Evolutionary conservation across 1,140 invertebrate genomes (phyloP), one percentile per base, ranked within the genome.

Genomic region (Polyergus mexicanus): DNA sequence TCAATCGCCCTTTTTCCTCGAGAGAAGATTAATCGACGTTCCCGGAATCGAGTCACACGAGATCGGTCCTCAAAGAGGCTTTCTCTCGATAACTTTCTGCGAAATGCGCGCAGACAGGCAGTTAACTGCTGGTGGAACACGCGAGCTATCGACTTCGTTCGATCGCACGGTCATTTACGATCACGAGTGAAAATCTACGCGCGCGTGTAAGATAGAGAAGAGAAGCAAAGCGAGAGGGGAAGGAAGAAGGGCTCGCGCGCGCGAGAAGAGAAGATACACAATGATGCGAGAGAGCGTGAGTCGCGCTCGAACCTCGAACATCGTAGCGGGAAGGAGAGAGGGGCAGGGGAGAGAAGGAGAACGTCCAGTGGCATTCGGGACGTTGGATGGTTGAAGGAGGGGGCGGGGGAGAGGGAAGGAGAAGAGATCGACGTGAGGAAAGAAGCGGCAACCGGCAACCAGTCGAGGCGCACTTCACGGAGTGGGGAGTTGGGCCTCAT

Each of bases 401-500:
- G 19, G 8, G 6, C 1, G 28, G 85, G 88, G 63, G 58, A 16
- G 47, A 1, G 19, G 47, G 5, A 19, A 3, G 22, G 19, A 35
- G 28, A 80, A 80, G 69, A 63, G 68, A 19, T 71, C 80, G 74
- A 86, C 69, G 87, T 54, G 85, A 84, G 80, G 54, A 84, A 76
- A 85, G 85, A 84, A 91, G 88, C 78, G 87, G 28, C 74, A 69
- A 90, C 86, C 78, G 87, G 28, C 74, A 69, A 90, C 86, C 81
- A 87, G 89, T 87, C 32, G 88, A 68, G 51, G 75, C 38, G 38
- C 74, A 22, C 10, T 11, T n/a, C 38, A 13, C 41, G 62, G 44
- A 74, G 87, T 84, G 76, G 81, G 85, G 74, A 86, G 85, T 90
- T 84, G 90, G 88, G 86, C 85, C 90, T 90, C 90, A 91, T 91